Base-by-base conservation (phyloP, 1,140 invertebrate species). In the Dermatophagoides farinae region DNA sequence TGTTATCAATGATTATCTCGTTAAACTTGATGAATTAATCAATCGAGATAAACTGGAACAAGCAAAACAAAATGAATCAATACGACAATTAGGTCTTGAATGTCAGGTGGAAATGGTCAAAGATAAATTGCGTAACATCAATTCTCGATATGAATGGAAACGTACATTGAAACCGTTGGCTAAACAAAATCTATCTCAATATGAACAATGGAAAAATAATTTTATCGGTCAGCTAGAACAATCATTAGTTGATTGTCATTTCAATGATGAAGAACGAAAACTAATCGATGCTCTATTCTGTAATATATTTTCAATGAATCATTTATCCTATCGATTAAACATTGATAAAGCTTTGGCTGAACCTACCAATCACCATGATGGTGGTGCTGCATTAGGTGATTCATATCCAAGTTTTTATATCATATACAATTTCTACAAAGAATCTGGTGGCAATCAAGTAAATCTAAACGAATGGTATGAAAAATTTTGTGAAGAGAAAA, bases 111-210 rank as follows among this genome's bases (percentile, higher is more conserved):
- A 39, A 25, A 44, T 55, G 23, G 44, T 60, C 5, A 60, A 60
- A 25, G 22, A 60, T 39, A 60, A 60, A 52, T 41, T 60, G 11
- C 14, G 23, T 18, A 39, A 49, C 14, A 9, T 60, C 2, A 37
- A 60, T 31, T 47, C 58, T 23, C 58, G 58, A 14, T 50, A 51
- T 18, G 41, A 60, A 43, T 60, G 58, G 58, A 49, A 52, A 49
- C 43, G 47, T 16, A 23, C 44, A 16, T 18, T 60, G 2, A 38
- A 47, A 41, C 16, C 16, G 6, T 25, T 49, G 14, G n/a, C 12
- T 23, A 60, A 60, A 52, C 38, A 22, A 14, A 12, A 55, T 5
- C 23, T 55, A 14, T 23, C 41, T 4, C 25, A 14, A 4, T 60
- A 49, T 50, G 58, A 60, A 40, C n/a, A 47, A 40, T 60, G 43